phyloP scores from a whole-genome alignment of 2,888 invertebrate genomes.

The Carpatolechia fugitivella region DNA sequence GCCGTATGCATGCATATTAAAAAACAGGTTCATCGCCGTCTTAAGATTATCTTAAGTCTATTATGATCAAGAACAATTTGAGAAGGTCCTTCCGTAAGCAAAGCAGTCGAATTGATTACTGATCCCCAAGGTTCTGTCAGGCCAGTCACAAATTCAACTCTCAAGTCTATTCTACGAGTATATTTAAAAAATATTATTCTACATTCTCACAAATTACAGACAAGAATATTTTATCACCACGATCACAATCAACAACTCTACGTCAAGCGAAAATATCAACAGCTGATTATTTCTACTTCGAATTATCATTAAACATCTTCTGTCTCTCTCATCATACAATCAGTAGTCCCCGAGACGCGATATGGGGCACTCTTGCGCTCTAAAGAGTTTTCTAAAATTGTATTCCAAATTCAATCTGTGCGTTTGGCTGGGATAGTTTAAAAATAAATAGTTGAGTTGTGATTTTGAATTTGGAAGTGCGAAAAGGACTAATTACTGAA shows the following conservation, averaged over 20 bases:
- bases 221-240: neutral
- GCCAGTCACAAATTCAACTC: too few species aligned
- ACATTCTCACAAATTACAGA: neutral
- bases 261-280: neutral
- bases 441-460: neutral
- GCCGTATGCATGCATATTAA: too few species aligned
- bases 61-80: too few species aligned
- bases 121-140: too few species aligned
- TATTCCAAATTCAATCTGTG: slow-evolving; percentile 17
- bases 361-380: slow-evolving; percentile 54
- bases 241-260: neutral
- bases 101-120: too few species aligned
- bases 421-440: neutral
- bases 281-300: slow-evolving; percentile 14
- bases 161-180: too few species aligned
- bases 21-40: too few species aligned
- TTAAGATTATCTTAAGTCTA: too few species aligned
- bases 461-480: slow-evolving; percentile 9
- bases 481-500: slow-evolving; percentile 30
- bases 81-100: too few species aligned
- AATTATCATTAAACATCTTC: slow-evolving; percentile 18
- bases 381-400: slow-evolving; percentile 27
- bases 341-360: slow-evolving; percentile 42
- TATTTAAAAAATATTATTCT: too few species aligned
- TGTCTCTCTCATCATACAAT: slow-evolving; percentile 26